These are phyloP conservation scores for Aramus guarauna DNA, from an alignment of 2,113 vertebrate genomes.

Conservation along the genomic window DNA sequence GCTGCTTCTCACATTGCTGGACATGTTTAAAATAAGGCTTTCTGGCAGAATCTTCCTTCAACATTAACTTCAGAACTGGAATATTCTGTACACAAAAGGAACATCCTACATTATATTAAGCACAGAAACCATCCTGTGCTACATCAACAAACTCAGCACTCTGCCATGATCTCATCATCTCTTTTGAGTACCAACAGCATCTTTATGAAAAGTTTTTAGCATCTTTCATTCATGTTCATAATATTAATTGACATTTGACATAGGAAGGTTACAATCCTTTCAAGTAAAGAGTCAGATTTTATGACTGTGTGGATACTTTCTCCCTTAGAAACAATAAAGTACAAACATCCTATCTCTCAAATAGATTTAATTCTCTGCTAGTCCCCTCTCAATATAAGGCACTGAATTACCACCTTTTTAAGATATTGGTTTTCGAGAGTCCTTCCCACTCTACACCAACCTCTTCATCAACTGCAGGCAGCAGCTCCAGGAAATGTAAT, in stretches of 20 bases:
- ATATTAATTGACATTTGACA: not conserved
- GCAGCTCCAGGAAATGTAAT: constrained; percentile 46
- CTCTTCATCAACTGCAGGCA: not conserved
- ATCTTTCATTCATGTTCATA: not conserved
- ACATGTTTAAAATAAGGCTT: not conserved
- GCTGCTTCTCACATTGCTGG: not conserved
- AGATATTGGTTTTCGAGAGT: not conserved
- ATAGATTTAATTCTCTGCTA: not conserved
- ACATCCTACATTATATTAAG: not conserved
- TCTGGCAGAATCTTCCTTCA: not conserved
- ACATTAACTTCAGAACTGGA: not conserved
- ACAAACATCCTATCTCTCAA: not conserved
- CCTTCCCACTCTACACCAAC: not conserved
- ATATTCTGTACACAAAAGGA: not conserved
- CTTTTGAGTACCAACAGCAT: not conserved
- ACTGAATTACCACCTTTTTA: not conserved
- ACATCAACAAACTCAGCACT: not conserved
- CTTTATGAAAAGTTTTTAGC: not conserved
- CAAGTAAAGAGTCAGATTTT: not conserved
- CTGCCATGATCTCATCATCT: not conserved
- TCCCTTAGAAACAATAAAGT: not conserved
- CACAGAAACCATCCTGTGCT: not conserved
- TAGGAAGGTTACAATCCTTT: not conserved
- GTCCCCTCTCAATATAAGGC: not conserved
- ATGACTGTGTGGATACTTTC: not conserved